Evolutionary conservation across 1,140 invertebrate species (phyloP), one percentile per base, ranked within the genome.

Genomic region (Aricia agestis): DNA sequence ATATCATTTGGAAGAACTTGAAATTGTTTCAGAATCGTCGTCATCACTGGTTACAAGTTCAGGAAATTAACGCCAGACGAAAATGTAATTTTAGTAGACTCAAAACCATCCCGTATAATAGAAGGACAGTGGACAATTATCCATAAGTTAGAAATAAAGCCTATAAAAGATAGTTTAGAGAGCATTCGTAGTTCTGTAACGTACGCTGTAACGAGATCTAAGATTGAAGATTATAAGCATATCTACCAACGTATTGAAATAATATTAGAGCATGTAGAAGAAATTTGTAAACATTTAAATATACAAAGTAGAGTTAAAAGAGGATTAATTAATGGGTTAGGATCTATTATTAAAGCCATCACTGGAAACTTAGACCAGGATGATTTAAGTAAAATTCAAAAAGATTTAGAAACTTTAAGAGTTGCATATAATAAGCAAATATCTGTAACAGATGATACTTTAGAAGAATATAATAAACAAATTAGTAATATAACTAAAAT

Each of bases 361-460:
- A 79, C 76, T n/a, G 79, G 79, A 25, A 80, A 81, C 70, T 73
- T 78, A 73, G 81, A 82, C 68, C 36, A 73, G n/a, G 25, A 76
- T 57, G 80, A 83, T 74, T 78, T 75, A 25, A 58, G 76, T 61
- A 65, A 68, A n/a, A 74, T 74, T 67, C 66, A 78, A 57, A 72
- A 74, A 63, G 67, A 74, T 72, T 76, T 78, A 69, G 68, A 72
- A 65, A 70, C 32, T 41, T 52, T 78, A 67, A 72, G 71, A 71
- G 45, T 72, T 7, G 73, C 72, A 45, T 72, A 77, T 70, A 77
- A 74, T 67, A 74, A 76, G 63, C 74, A 82, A 68, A 76, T 76
- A 42, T 74, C 72, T 0, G 18, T 76, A 59, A 72, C 69, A 6
- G 63, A 74, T 70, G 69, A 72, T 31, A 67, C 68, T 31, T 71